Percentiles rank a stretch among this genome's conserved stretches.
phyloP scores from a whole-genome alignment of 2,888 invertebrate genomes.

The Anthophora plumipes region DNA sequence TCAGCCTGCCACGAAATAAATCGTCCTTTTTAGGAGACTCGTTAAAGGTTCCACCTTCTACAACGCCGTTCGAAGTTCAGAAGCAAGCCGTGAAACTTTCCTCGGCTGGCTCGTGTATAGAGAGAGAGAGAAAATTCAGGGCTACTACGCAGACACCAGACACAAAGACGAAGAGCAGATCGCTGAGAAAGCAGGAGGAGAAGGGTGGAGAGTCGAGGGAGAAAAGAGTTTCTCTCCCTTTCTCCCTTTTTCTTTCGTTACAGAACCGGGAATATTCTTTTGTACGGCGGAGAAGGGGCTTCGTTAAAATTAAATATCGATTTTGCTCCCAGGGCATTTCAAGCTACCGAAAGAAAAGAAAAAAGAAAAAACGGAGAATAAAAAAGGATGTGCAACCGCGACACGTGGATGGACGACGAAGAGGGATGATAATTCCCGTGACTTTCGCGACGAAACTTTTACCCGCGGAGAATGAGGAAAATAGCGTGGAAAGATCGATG shows the following conservation, averaged over 20 bases:
- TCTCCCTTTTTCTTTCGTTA: slow-evolving; percentile 53
- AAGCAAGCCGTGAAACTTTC: not conserved
- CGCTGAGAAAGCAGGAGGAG: slow-evolving; percentile 16
- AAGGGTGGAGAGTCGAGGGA: slow-evolving; percentile 31
- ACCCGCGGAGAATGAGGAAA: not conserved
- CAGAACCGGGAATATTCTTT: slow-evolving; percentile 70
- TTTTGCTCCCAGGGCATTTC: slow-evolving; percentile 69
- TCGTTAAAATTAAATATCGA: slow-evolving; percentile 81
- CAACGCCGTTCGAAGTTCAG: no score
- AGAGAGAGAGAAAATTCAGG: not conserved
- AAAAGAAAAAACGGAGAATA: no score
- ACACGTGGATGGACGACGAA: not conserved
- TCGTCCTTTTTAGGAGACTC: slow-evolving; percentile 25
- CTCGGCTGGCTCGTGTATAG: not conserved
- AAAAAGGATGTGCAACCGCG: not conserved
- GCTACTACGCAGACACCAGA: slow-evolving; percentile 52
- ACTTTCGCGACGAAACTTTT: not conserved
- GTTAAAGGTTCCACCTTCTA: slow-evolving; percentile 2
- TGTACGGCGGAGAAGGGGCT: slow-evolving; percentile 65
- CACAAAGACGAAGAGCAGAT: slow-evolving; percentile 53
- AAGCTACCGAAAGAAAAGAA: slow-evolving; percentile 21
- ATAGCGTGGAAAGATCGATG: not conserved
- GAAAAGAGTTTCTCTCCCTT: not conserved
- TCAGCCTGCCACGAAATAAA: slow-evolving; percentile 12
- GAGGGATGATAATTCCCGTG: not conserved